phyloP scores from a whole-genome alignment of 2,888 invertebrate species.

The Cheilosia pagana region DNA sequence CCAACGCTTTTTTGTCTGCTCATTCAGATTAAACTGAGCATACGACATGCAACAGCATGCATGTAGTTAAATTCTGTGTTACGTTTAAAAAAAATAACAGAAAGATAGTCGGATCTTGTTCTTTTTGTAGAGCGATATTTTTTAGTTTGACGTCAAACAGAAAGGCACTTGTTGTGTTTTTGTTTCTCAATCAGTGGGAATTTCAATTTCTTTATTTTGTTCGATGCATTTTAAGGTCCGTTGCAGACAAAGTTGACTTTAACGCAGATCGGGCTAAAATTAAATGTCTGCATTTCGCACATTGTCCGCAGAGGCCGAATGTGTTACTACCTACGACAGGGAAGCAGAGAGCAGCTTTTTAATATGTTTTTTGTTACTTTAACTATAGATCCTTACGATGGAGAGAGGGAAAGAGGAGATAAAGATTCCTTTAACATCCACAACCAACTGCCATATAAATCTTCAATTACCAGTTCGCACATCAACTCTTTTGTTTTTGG shows the following conservation, averaged over 20 bases:
- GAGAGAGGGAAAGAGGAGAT: background rate
- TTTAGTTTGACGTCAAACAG: too few relatives aligned
- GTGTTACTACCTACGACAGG: too few relatives aligned
- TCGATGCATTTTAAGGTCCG: background rate
- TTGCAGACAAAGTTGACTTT: background rate
- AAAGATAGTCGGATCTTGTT: constrained; percentile 37
- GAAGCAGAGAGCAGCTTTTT: too few relatives aligned
- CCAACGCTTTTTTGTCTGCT: constrained; percentile 57
- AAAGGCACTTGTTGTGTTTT: background rate
- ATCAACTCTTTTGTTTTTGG: background rate
- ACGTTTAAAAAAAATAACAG: constrained; percentile 1
- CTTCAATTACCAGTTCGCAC: background rate
- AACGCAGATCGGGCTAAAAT: constrained; percentile 9
- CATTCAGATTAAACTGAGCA: constrained; percentile 39
- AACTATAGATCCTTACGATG: background rate
- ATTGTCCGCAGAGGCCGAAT: background rate
- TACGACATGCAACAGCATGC: constrained; percentile 36
- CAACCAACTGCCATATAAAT: too few relatives aligned
- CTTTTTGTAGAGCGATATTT: constrained; percentile 51
- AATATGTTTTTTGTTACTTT: too few relatives aligned
- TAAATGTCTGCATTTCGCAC: background rate
- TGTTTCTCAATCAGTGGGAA: constrained; percentile 30
- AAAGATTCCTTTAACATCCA: too few relatives aligned
- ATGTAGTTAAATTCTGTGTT: constrained; percentile 44
- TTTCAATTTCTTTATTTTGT: background rate